Evolutionary conservation across 2,797 vertebrate species (phyloP), one percentile per base, ranked within the genome.

Genomic region (Perodicticus potto): DNA sequence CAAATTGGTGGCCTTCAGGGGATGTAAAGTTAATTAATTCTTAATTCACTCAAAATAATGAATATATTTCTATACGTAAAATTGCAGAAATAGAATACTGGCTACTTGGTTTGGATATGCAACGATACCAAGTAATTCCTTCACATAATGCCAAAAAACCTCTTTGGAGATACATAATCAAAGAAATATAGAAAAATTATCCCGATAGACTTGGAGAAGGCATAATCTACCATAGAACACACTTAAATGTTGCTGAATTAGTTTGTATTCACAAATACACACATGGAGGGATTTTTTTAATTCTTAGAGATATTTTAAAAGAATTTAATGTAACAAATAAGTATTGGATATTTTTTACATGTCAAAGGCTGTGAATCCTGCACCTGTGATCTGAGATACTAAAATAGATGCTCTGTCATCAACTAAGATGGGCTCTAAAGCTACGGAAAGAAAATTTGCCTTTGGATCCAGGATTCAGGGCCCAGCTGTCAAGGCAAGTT

Each of bases 1-100:
- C 59, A 89, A 96, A 63, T 65, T 40, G 12, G 16, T 86, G n/a
- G 17, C 53, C 83, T 77, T 88, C 4, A 37, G 89, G 65, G 43
- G 6, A 77, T 27, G 0, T 91, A 53, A 93, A 74, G 25, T 73
- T 94, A 96, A 96, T 95, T 91, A 86, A 96, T 73, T 11, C 29
- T 94, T 77, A 94, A 86, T 95, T 67, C 23, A 84, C 6, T 84
- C 45, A 89, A 93, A 93, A 55, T 86, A 59, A 55, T 91, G 10
- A 80, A 40, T 88, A 53, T 73, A 1, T 81, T 78, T 89, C 55
- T 73, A 12, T 73, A 78, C 34, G 19, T 74, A 45, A 81, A 86
- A 93, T 81, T 86, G 23, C 9, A 40, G 7, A 4, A 49, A 53
- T 2, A 84, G 10, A 88, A 80, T 32, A 82, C 0, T n/a, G 13